These are phyloP conservation scores for Echinops telfairi DNA, from an alignment of 2,113 vertebrate genomes.

Conservation along the genomic window DNA sequence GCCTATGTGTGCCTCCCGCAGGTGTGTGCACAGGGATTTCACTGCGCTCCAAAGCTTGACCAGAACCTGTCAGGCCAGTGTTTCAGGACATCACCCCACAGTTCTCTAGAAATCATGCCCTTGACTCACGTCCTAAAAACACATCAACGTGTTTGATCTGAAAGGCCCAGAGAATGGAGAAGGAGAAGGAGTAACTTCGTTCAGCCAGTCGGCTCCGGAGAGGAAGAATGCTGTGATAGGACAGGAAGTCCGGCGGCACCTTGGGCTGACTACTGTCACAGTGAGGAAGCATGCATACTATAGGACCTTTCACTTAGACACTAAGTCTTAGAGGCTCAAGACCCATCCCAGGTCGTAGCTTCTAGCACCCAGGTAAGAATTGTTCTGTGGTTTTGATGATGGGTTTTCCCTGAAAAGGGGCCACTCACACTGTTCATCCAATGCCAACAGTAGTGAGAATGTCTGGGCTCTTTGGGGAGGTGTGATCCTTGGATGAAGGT, in stretches of 20 bases:
- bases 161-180: slow-evolving; percentile 15
- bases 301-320: neutral
- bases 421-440: neutral
- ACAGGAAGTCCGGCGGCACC: neutral
- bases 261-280: neutral
- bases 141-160: slow-evolving; percentile 34
- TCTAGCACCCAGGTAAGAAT: neutral
- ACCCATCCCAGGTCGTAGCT: neutral
- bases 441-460: neutral
- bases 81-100: neutral
- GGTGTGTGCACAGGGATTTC: neutral
- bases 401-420: neutral
- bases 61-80: too few species aligned
- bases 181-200: neutral
- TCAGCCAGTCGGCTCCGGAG: neutral
- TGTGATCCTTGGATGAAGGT: too few species aligned
- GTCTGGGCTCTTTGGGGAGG: too few species aligned
- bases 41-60: neutral
- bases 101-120: neutral
- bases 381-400: neutral
- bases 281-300: neutral
- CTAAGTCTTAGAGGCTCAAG: neutral
- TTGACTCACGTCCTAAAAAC: slow-evolving; percentile 22
- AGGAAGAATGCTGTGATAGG: neutral
- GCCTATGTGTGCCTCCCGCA: neutral